Conservation (phyloP, 2,113 vertebrate species). For the Astur gentilis region DNA sequence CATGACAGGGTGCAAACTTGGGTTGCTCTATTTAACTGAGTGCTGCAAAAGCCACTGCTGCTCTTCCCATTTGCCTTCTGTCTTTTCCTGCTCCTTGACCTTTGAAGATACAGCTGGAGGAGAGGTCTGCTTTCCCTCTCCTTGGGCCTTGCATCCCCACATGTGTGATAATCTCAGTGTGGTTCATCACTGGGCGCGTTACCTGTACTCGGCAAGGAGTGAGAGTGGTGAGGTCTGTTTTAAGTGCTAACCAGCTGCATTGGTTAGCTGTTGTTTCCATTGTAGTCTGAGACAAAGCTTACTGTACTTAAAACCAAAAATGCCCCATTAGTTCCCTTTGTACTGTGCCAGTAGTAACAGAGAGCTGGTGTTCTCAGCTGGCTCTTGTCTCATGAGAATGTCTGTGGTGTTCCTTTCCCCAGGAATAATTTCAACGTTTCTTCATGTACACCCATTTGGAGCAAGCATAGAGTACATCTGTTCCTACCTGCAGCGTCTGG, state of each 20-base stretch:
- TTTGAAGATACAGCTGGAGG: not conserved
- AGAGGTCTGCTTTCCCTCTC: not conserved
- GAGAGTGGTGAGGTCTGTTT: not conserved
- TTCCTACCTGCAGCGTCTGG: conserved; percentile 93
- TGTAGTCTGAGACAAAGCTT: not conserved
- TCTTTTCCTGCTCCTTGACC: not conserved
- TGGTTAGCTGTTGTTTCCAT: not conserved
- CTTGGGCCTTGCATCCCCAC: not conserved
- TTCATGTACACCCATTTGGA: conserved; percentile 94
- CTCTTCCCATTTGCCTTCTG: not conserved
- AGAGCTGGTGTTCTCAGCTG: not conserved
- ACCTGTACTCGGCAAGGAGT: not conserved
- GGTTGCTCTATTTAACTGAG: not conserved
- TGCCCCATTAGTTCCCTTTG: not conserved
- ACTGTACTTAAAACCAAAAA: not conserved
- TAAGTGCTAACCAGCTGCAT: not conserved
- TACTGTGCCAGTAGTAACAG: not conserved
- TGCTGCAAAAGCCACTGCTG: not conserved
- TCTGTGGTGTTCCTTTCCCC: conserved; percentile 7
- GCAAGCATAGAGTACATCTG: conserved; percentile 98
- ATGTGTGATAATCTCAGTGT: not conserved
- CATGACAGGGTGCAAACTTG: not conserved
- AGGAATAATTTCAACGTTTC: conserved; percentile 95
- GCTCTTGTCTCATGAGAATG: not conserved
- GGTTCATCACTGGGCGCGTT: not conserved